Base-by-base conservation (phyloP, 1,140 invertebrate genomes). In the Drosophila jambulina region DNA sequence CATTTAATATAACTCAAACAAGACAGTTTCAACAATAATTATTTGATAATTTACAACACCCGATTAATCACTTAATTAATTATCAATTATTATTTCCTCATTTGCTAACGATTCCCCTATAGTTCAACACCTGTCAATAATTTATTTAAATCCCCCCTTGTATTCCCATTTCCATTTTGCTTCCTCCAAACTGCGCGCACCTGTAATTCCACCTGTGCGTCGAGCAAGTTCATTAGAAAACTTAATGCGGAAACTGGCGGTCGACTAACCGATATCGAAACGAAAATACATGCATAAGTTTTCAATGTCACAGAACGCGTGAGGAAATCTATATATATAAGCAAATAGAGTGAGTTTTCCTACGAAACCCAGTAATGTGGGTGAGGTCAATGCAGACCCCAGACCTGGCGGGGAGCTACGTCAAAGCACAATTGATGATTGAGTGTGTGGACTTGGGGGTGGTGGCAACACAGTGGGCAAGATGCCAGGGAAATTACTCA, bases 391-490 rank as follows among this genome's bases (percentile, higher is more conserved):
- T 69, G 60, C 40, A 40, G 61, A 71, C 13, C n/a, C 49, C 29
- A 54, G 32, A 36, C 64, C 51, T n/a, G 27, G 42, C 7, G 19
- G 72, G 40, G 17, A 19, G 74, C 75, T 69, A 78, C 75, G 75
- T 78, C 75, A 78, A 78, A 71, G 67, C 67, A 60, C 27, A 72
- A 72, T 67, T 83, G 71, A 32, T 43, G 69, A 61, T 25, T 46
- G 23, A 45, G 36, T 43, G 29, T 45, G 43, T 23, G 48, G 43
- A 65, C 45, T 53, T 64, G 34, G 34, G 13, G 12, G 78, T 60
- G 77, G 75, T 67, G 78, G 80, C 64, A 78, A 77, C 84, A 88
- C 85, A 88, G 84, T 88, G 84, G 84, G 84, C 85, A 91, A 57
- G 21, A 5, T 67, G 85, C 85, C 85, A 88, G 57, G 59, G 63